Conservation (phyloP, 2,113 vertebrate genomes). For the Microcebus tavaratra region DNA sequence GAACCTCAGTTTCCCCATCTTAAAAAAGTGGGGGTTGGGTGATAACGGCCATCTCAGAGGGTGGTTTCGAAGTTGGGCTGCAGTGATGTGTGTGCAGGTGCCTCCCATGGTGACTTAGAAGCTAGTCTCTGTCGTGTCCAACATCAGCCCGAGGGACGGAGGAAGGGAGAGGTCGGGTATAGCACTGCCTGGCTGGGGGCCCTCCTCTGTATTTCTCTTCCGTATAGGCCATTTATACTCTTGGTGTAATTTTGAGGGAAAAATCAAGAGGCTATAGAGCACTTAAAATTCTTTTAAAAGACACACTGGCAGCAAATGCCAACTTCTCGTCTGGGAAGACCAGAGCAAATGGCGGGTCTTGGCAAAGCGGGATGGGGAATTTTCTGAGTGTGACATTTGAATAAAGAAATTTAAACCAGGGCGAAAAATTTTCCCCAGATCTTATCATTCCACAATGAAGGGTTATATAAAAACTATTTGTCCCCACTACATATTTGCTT, state of each 20-base stretch:
- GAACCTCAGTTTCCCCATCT: neutral
- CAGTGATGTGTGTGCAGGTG: neutral
- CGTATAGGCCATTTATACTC: constrained; percentile 1
- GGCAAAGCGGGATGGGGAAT: constrained; percentile 78
- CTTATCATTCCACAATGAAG: constrained; percentile 81
- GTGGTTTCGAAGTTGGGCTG: neutral
- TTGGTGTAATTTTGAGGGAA: constrained; percentile 54
- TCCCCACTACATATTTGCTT: constrained; percentile 74
- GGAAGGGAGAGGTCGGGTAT: neutral
- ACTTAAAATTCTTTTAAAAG: constrained; percentile 72
- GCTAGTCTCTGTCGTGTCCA: neutral
- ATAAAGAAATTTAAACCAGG: constrained; percentile 81
- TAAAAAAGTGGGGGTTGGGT: neutral
- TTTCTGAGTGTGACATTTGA: constrained; percentile 78
- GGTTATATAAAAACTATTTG: constrained; percentile 72
- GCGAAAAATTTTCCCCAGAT: constrained; percentile 74
- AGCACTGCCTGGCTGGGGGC: neutral
- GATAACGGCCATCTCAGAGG: neutral
- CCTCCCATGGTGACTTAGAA: neutral
- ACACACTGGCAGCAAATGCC: constrained; percentile 68
- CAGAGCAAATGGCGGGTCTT: constrained; percentile 80
- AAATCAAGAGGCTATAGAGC: constrained; percentile 49
- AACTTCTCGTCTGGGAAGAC: constrained; percentile 77
- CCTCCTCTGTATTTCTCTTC: neutral
- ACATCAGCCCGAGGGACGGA: neutral